phyloP scores from a whole-genome alignment of 2,113 vertebrate species.

The Trichomycterus rosablanca region DNA sequence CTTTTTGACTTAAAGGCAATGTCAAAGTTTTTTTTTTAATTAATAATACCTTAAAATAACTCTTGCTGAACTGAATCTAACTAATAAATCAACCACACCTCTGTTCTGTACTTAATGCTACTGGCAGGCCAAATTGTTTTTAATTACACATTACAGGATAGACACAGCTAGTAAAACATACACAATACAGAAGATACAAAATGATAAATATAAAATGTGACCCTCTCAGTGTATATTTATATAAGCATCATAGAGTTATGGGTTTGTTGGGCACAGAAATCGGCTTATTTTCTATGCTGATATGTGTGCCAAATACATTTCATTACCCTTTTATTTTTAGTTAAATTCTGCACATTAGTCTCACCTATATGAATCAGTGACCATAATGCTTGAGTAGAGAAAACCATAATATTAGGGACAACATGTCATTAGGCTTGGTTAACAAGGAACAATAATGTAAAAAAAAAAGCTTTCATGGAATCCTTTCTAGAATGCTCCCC shows the following conservation, averaged over 20 bases:
- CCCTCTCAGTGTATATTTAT: background rate
- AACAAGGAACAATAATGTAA: background rate
- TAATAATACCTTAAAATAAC: no score
- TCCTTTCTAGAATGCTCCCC: constrained; percentile 1
- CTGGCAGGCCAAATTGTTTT: constrained; percentile 4
- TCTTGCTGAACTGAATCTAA: background rate
- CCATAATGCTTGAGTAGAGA: constrained; percentile 4
- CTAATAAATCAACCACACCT: constrained; percentile 3
- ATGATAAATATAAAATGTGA: background rate
- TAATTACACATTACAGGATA: background rate
- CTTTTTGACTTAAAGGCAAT: no score
- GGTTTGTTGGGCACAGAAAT: constrained; percentile 25
- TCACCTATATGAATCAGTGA: constrained; percentile 19
- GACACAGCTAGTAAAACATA: background rate
- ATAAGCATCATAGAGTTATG: constrained; percentile 5
- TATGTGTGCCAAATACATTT: constrained; percentile 31
- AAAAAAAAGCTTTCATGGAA: constrained; percentile 6
- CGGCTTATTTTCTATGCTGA: constrained; percentile 18
- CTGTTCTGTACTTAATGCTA: background rate
- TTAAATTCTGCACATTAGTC: no score
- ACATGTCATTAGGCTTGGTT: constrained; percentile 7
- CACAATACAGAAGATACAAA: constrained; percentile 4
- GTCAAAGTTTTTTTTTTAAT: no score
- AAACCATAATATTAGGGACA: constrained; percentile 22
- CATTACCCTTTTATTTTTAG: no score